A percentile compares a stretch with the other conserved stretches of the same genome.
Conservation (phyloP, 2,113 vertebrate species). For the Semicossyphus pulcher region DNA sequence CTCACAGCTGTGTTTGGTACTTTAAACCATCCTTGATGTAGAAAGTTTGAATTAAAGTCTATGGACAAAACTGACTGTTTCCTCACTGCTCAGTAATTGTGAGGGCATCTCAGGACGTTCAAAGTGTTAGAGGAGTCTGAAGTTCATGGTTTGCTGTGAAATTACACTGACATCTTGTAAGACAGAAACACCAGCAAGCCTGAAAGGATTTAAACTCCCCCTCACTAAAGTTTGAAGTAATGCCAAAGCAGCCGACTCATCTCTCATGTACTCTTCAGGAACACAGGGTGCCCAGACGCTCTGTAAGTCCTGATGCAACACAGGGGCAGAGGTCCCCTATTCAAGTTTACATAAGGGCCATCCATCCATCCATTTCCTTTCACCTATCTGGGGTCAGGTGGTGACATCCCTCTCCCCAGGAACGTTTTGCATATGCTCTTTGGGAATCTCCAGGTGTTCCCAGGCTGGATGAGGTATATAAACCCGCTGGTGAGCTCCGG, state of each 20-base stretch:
- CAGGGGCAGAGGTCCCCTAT: no score
- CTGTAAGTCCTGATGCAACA: conserved; percentile 1
- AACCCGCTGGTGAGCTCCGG: no score
- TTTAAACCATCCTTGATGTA: neutral
- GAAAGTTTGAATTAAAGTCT: neutral
- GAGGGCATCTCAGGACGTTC: neutral
- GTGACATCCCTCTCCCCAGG: no score
- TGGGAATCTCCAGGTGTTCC: no score
- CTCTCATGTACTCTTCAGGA: neutral
- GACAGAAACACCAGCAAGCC: conserved; percentile 5
- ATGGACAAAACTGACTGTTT: neutral
- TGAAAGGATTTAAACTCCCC: conserved; percentile 9
- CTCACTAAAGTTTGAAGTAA: conserved; percentile 13
- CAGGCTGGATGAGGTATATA: no score
- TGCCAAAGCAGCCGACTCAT: conserved; percentile 6
- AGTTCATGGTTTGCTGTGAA: conserved; percentile 22
- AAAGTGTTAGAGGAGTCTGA: neutral
- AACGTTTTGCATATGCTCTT: no score
- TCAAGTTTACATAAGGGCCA: no score
- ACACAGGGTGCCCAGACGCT: neutral
- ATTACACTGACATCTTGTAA: conserved; percentile 8
- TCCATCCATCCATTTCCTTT: no score
- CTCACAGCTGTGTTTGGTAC: neutral
- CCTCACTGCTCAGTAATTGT: neutral
- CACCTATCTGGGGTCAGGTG: no score